These are phyloP conservation scores for Hylyphantes graminicola DNA, from an alignment of 1,140 invertebrate genomes.

Conservation along the genomic window DNA sequence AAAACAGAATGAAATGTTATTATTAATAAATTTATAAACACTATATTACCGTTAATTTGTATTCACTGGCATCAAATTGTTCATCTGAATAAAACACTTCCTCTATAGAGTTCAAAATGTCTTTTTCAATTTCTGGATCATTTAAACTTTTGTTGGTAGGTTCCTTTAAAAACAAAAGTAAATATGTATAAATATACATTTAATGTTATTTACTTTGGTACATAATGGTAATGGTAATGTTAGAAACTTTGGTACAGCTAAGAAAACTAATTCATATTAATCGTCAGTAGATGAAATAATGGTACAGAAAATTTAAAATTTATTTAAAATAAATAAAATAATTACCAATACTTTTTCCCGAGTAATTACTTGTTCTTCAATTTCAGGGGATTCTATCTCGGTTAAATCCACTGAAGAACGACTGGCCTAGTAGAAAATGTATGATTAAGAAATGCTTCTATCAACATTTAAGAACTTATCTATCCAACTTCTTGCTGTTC, in stretches of 20 bases:
- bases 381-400: constrained; percentile 27
- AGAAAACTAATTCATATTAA: no score
- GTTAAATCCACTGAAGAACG: constrained; percentile 40
- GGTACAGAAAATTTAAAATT: no score
- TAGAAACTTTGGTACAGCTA: no score
- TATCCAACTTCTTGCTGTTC: neutral
- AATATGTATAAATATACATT: neutral
- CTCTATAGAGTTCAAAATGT: constrained; percentile 79
- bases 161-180: constrained; percentile 18
- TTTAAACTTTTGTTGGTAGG: constrained; percentile 37
- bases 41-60: constrained; percentile 74
- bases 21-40: neutral
- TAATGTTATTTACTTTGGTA: neutral
- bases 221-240: no score
- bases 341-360: constrained; percentile 32
- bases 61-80: constrained; percentile 76
- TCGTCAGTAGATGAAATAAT: no score
- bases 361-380: constrained; percentile 13
- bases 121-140: constrained; percentile 77
- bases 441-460: neutral
- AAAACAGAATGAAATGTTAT: neutral
- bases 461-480: neutral
- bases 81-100: constrained; percentile 75
- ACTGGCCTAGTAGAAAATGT: constrained; percentile 24
- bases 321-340: neutral